phyloP scores from a whole-genome alignment of 2,113 vertebrate genomes.

The Mustela lutreola region DNA sequence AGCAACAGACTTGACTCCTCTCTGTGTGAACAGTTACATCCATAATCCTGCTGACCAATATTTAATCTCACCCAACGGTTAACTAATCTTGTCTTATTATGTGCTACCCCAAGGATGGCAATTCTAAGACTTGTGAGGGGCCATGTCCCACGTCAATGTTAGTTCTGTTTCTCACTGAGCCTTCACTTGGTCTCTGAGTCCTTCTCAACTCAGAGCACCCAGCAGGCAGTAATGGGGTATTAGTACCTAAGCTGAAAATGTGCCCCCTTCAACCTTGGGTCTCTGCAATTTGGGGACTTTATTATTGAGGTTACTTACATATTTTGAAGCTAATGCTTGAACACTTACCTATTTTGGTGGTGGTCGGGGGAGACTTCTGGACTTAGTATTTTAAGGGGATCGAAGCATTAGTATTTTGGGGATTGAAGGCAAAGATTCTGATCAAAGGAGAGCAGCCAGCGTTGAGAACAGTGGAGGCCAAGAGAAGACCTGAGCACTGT shows the following conservation, averaged over 20 bases:
- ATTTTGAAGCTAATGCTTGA: neutral
- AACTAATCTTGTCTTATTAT: neutral
- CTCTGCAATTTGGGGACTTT: slow-evolving; percentile 24
- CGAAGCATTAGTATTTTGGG: no score
- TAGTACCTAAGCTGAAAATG: neutral
- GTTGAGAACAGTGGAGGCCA: neutral
- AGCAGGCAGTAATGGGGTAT: neutral
- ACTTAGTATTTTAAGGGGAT: neutral
- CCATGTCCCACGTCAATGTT: neutral
- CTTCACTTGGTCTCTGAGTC: neutral
- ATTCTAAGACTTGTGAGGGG: neutral
- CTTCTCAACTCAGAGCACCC: neutral
- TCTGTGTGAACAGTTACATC: neutral
- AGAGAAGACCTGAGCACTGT: neutral
- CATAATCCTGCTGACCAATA: neutral
- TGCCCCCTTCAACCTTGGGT: neutral
- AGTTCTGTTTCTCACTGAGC: neutral
- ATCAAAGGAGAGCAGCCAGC: neutral
- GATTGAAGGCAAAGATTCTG: neutral
- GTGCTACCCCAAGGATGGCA: neutral
- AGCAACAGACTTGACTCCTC: neutral
- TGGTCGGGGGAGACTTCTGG: neutral
- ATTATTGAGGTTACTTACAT: neutral
- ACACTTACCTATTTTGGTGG: neutral
- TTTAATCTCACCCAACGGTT: neutral